These are phyloP conservation scores for Netta rufina DNA, from an alignment of 2,797 vertebrate species.

Conservation along the genomic window DNA sequence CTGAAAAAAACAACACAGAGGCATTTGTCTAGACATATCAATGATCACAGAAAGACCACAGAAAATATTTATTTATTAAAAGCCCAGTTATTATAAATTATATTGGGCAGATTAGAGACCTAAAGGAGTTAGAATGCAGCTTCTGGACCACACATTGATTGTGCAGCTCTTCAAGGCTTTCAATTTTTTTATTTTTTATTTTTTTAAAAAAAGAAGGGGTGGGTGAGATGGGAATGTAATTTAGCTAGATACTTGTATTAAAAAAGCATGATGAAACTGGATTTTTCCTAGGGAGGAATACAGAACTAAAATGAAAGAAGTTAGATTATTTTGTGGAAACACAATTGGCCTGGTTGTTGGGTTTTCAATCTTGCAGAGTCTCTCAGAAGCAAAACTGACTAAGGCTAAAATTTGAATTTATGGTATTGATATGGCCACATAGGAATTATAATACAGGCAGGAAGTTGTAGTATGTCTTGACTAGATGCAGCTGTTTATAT, in stretches of 20 bases:
- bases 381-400: not conserved
- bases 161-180: not conserved
- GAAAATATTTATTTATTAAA: not conserved
- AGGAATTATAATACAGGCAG: not conserved
- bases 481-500: not conserved
- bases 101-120: not conserved
- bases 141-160: not conserved
- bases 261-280: not conserved
- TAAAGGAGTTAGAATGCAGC: not conserved
- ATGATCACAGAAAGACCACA: not conserved
- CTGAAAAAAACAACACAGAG: accelerated
- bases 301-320: not conserved
- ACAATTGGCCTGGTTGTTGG: not conserved
- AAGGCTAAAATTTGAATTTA: not conserved
- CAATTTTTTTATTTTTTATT: not conserved
- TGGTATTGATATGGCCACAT: not conserved
- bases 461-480: not conserved
- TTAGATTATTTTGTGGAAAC: not conserved
- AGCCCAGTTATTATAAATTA: not conserved
- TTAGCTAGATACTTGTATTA: not conserved
- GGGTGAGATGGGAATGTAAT: not conserved
- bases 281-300: not conserved
- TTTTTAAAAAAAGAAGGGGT: no score
- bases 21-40: not conserved
- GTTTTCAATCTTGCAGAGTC: not conserved